Base-by-base conservation (phyloP, 1,140 invertebrate genomes). In the Geopemphigus sp. region DNA sequence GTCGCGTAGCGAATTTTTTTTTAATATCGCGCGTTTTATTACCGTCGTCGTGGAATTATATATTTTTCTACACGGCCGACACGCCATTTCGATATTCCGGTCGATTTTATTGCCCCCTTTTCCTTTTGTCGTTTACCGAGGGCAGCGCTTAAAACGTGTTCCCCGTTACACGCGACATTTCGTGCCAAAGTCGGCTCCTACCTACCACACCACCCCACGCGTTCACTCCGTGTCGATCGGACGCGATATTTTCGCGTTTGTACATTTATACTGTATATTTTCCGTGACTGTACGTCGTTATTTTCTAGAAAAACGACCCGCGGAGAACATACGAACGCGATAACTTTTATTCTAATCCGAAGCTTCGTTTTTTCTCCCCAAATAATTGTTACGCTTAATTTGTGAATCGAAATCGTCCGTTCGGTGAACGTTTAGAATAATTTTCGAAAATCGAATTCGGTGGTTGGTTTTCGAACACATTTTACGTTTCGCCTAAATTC, bases 71-170 rank as follows among this genome's bases (percentile, higher is more conserved):
- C 22, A 12, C 24, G 47, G 26, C 12, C 3, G 26, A 72, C 68
- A 72, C 68, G 68, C 68, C 17, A 72, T 72, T 72, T 72, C 26
- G 68, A 72, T 54, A 72, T 72, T 72, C 68, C 11, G 54, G 68
- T 72, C 68, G 47, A 72, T 72, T 72, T 1, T 50, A 72, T 11
- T 29, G n/a, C 50, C 17, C 68, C 10, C 12, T 26, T 47, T 24
- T 70, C 14, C 53, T 68, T 24, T 57, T 57, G 6, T 24, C 53
- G 17, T 3, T 15, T 17, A 19, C 15, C 19, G 63, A n/a, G 63
- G n/a, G 11, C 5, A 68, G 12, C 45, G 17, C 5, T 22, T 68
- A 68, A 70, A 53, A 70, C 66, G 22, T 24, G 29, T 70, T 70
- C 53, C 24, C 68, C 24, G 47, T n/a, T 24, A 72, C 68, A 54